A percentile compares a stretch with the other conserved stretches of the same genome.
phyloP scores from a whole-genome alignment of 1,140 invertebrate species.

The Heterodera schachtii region DNA sequence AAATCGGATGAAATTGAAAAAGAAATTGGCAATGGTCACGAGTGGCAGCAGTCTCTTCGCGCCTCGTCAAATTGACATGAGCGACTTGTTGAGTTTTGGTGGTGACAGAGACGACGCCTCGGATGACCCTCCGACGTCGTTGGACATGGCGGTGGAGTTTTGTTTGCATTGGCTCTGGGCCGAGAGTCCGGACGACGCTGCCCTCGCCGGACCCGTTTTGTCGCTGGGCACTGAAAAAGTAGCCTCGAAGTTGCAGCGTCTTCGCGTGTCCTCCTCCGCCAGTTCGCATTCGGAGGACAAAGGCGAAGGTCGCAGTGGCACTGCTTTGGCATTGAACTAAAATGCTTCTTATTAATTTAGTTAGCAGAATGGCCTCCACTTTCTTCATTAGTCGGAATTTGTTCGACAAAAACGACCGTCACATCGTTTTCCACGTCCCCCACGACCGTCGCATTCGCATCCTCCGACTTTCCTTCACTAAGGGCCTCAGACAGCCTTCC shows the following conservation, averaged over 20 bases:
- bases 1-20: constrained; percentile 26
- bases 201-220: not conserved
- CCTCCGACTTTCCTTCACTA: constrained; percentile 16
- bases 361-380: constrained; percentile 17
- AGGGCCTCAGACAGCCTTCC: not conserved
- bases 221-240: constrained; percentile 23
- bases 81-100: constrained; percentile 33
- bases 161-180: constrained; percentile 36
- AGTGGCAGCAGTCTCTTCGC: constrained; percentile 17
- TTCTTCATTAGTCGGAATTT: constrained; percentile 23
- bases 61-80: constrained; percentile 15
- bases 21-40: constrained; percentile 18
- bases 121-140: constrained; percentile 12
- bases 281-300: constrained; percentile 28
- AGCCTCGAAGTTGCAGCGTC: constrained; percentile 15
- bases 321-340: not conserved
- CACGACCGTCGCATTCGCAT: constrained; percentile 18
- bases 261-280: constrained; percentile 22
- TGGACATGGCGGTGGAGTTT: constrained; percentile 33
- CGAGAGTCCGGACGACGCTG: constrained; percentile 7
- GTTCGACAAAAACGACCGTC: not conserved
- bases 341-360: not conserved
- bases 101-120: constrained; percentile 8
- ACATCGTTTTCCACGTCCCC: constrained; percentile 21
- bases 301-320: not conserved